Base-by-base conservation (phyloP, 1,140 invertebrate species). In the Drosophila malerkotliana region DNA sequence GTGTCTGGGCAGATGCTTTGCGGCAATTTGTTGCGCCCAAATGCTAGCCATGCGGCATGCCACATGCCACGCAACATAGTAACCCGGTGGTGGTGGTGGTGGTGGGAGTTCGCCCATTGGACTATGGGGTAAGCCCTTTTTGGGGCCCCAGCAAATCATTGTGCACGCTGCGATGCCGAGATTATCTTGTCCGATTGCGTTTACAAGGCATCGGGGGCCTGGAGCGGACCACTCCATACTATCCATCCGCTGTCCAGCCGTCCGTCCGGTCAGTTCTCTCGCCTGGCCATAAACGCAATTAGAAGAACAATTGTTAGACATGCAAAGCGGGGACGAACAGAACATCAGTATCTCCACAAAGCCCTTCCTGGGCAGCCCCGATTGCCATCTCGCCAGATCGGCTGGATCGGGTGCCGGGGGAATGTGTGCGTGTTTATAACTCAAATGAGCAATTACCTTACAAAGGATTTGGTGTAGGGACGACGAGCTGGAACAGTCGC, bases 251-350 rank as follows among this genome's bases (percentile, higher is more conserved):
- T 32, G 24, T 15, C 15, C 24, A 8, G n/a, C 8, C 28, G 48
- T 24, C 64, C 66, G 66, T 60, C 49, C 37, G 49, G 47, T 59
- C 69, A 47, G 52, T 68, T 71, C 66, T 58, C 55, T 63, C 66
- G 62, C 57, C 72, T 63, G 67, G 72, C 78, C 81, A 90, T 90
- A 90, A 82, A 79, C 76, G 87, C 85, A 90, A 90, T 90, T 90
- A 90, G 85, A 90, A 90, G 81, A 90, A 90, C 87, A 90, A 90
- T 90, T 90, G 85, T 87, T 90, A 90, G 87, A 90, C 85, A 90
- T 90, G 85, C 85, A 90, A 90, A 90, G 79, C 76, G 61, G 55
- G 47, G 48, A 71, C 52, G 64, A 57, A 47, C 41, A 18, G n/a
- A 47, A 10, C 44, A 18, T 21, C 44, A 47, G 44, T 24, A 18